phyloP scores from a whole-genome alignment of 2,113 vertebrate genomes.

The Tupaia chinensis region DNA sequence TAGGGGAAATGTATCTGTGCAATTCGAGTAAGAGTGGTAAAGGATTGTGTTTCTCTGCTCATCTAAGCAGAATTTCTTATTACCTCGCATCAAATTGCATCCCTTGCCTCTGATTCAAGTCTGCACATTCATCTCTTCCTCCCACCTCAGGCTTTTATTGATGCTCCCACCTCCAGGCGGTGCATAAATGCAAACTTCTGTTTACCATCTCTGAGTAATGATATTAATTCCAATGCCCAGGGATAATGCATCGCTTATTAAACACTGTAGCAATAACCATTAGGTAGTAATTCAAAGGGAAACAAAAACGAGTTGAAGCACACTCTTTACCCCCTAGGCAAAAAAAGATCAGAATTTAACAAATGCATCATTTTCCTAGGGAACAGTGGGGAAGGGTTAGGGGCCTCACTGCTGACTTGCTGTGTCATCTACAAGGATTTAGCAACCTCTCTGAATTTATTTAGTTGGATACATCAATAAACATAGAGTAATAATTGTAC shows the following conservation, averaged over 20 bases:
- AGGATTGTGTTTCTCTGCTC: constrained; percentile 24
- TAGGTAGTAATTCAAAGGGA: constrained; percentile 53
- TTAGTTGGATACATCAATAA: background rate
- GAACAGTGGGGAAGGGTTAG: background rate
- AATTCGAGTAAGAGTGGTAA: background rate
- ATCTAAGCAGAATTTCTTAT: constrained; percentile 53
- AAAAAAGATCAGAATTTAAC: constrained; percentile 11
- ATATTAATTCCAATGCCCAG: constrained; percentile 71
- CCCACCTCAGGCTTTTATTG: constrained; percentile 63
- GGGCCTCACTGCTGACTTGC: background rate
- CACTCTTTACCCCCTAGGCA: background rate
- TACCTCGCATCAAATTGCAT: constrained; percentile 29
- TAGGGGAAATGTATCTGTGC: background rate
- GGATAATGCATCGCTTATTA: constrained; percentile 73
- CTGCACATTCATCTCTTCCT: constrained; percentile 64
- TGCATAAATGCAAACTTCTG: constrained; percentile 56
- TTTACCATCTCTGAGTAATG: constrained; percentile 74
- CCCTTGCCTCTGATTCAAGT: constrained; percentile 52
- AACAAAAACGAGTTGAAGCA: constrained; percentile 40
- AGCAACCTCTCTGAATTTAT: background rate
- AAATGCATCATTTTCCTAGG: background rate
- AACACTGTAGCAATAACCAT: constrained; percentile 58
- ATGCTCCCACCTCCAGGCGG: constrained; percentile 54
- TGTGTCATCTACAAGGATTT: background rate
- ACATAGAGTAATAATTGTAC: background rate